These are phyloP conservation scores for Corythornis cristatus DNA, from an alignment of 2,113 vertebrate species.

Conservation along the genomic window DNA sequence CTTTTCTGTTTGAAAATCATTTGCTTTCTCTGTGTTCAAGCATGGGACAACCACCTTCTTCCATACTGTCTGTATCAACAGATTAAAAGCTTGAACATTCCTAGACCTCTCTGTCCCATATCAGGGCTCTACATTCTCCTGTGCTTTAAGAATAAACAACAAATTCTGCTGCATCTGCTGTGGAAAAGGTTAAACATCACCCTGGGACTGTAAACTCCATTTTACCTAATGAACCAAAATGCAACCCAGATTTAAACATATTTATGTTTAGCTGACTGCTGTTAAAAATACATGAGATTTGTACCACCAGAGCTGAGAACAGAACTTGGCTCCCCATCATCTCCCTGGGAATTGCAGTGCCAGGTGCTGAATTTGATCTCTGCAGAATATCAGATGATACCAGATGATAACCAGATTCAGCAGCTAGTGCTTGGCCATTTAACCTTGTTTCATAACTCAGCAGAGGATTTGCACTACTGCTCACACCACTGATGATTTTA, in stretches of 20 bases:
- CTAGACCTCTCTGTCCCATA: not conserved
- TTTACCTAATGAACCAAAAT: slow-evolving; percentile 1
- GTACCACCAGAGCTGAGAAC: not conserved
- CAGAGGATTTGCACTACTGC: not conserved
- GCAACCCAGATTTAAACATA: not conserved
- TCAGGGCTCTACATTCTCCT: not conserved
- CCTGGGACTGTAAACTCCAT: not conserved
- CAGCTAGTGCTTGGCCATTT: not conserved
- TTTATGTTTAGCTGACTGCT: not conserved
- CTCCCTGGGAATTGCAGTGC: not conserved
- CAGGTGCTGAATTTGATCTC: not conserved
- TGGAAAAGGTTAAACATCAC: not conserved
- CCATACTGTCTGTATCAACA: not conserved
- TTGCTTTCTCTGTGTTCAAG: not conserved
- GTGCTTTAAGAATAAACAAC: not conserved
- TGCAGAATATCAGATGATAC: not conserved
- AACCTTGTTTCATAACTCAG: not conserved
- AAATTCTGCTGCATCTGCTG: not conserved
- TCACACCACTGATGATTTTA: not conserved
- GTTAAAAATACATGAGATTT: not conserved
- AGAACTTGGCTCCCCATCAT: not conserved
- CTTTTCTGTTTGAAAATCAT: not conserved
- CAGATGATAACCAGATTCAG: not conserved
- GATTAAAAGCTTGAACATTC: not conserved
- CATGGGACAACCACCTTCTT: not conserved